Evolutionary conservation across 1,140 invertebrate species (phyloP), one percentile per base, ranked within the genome.

Genomic region (Subanguina moxae): DNA sequence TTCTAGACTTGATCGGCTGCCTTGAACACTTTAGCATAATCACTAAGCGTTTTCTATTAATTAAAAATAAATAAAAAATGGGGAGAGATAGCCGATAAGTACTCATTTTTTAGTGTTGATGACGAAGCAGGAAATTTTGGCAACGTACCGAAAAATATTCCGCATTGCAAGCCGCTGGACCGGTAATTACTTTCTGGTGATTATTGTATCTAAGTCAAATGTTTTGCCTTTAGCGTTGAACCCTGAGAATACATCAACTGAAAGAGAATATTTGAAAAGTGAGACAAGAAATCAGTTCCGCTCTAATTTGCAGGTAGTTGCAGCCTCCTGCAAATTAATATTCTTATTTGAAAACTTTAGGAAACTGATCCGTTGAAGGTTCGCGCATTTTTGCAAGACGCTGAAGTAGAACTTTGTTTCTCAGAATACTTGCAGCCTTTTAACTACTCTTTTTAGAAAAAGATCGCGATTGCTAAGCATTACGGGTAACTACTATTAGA

Each of bases 271-370:
- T 45, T 73, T 71, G 32, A 23, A 57, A 58, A 30, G 45, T 17
- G 70, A 71, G 43, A 69, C 70, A 3, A 19, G 25, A 19, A 58
- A 63, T 17, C 46, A 71, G 70, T 71, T 71, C 42, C 57, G 32
- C 5, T 3, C 63, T 23, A 72, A 71, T 56, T 64, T 48, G 56
- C 28, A 71, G 15, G 70, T 71, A 17, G 48, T 58, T 70, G 64
- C 19, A n/a, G 15, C 32, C 32, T 38, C 32, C 11, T 38, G 32
- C 3, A 38, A 5, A 38, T 38, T 11, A 61, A 21, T 21, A 25
- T 69, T 3, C 0, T 67, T 7, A 19, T 48, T 9, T 70, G 61
- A 45, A 42, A n/a, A 8, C 15, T 70, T 71, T 30, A 71, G 70
- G 27, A 75, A 17, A 75, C 15, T 0, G 45, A 68, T 57, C 45